These are phyloP conservation scores for Pocillopora damicornis DNA, from an alignment of 64 coral and sea anemone species.

Conservation along the genomic window DNA sequence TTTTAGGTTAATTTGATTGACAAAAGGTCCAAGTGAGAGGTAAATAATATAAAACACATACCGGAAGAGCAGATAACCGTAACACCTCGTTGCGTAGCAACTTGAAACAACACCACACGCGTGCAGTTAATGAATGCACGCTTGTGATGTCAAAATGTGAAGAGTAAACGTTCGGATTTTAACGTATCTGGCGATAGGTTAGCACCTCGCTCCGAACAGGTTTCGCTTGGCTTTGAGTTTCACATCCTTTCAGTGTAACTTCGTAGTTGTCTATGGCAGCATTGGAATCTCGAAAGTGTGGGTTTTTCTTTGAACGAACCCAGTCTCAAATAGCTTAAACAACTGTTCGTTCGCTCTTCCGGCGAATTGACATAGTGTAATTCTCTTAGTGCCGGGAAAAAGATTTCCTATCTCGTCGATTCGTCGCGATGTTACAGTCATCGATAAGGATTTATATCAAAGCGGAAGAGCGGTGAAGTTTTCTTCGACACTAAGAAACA, in stretches of 20 bases:
- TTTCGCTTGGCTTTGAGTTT: neutral
- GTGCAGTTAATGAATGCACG: neutral
- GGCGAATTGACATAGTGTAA: neutral
- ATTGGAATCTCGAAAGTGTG: neutral
- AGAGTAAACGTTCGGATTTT: neutral
- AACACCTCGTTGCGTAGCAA: slow-evolving; percentile 23
- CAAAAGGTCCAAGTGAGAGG: neutral
- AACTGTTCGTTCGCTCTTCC: neutral
- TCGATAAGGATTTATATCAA: neutral
- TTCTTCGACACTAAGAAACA: neutral
- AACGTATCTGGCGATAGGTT: neutral
- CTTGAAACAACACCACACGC: neutral
- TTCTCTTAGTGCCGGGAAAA: neutral
- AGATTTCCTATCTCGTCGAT: neutral
- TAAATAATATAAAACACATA: neutral
- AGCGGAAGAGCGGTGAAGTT: neutral
- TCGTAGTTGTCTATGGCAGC: neutral
- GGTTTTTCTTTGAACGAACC: neutral
- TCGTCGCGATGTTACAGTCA: neutral
- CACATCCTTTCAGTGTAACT: neutral
- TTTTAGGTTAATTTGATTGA: too few species aligned
- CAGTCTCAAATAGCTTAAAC: neutral
- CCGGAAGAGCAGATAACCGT: neutral
- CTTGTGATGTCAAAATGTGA: slow-evolving; percentile 5
- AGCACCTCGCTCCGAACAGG: neutral